Conservation (phyloP, 2,113 vertebrate genomes). For the Crotalus tigris region DNA sequence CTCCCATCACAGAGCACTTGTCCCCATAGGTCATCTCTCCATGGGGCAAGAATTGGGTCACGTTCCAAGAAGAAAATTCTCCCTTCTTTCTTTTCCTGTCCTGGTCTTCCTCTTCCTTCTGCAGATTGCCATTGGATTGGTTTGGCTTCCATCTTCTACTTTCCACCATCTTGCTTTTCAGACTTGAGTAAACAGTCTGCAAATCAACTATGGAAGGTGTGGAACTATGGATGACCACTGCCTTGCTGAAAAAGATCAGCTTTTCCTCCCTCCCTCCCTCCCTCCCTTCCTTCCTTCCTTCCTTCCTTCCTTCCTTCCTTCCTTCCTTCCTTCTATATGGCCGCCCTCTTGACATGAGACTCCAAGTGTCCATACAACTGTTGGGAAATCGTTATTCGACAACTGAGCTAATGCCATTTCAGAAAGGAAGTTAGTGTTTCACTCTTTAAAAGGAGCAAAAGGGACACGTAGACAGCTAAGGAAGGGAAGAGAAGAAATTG, state of each 20-base stretch:
- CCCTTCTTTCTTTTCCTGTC: neutral
- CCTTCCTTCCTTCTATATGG: neutral
- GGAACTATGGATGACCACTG: neutral
- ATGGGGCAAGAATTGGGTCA: neutral
- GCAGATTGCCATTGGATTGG: neutral
- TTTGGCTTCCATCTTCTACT: no score
- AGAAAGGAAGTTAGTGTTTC: neutral
- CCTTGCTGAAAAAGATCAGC: neutral
- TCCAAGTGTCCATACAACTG: neutral
- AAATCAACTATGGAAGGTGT: no score
- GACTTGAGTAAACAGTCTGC: neutral
- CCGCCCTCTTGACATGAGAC: neutral
- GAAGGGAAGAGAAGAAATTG: neutral
- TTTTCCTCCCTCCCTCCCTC: neutral
- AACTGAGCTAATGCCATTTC: neutral
- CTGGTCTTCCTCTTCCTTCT: neutral
- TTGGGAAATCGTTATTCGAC: neutral
- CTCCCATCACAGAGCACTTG: neutral
- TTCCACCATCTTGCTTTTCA: no score
- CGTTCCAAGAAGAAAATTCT: neutral
- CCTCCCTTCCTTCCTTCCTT: rapidly evolving
- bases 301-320: neutral
- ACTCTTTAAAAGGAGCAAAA: neutral
- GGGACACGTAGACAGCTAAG: neutral
- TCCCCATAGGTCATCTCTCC: neutral